Evolutionary conservation across 2,113 vertebrate species (phyloP).

Genomic region (Coturnix japonica): DNA sequence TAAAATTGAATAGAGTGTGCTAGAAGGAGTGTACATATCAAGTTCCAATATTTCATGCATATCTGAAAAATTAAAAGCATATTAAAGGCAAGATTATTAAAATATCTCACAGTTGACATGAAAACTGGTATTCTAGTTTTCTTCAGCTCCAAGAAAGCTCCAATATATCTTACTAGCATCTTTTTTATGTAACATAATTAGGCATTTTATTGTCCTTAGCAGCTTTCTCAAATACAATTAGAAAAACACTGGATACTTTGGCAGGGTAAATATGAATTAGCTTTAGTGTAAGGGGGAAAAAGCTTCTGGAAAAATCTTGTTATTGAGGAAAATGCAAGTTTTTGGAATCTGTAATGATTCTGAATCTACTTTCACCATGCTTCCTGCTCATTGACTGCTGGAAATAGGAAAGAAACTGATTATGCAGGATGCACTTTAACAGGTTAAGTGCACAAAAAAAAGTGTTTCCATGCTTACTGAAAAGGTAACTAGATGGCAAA

Average conservation of each 20-base stretch:
- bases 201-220: background rate
- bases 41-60: background rate
- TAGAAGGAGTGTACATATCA: background rate
- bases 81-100: background rate
- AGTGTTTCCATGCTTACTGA: background rate
- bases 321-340: background rate
- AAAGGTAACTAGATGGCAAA: background rate
- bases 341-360: background rate
- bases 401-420: background rate
- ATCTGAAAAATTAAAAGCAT: background rate
- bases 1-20: background rate
- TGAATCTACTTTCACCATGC: background rate
- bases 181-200: background rate
- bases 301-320: background rate
- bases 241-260: background rate
- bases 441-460: background rate
- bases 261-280: background rate
- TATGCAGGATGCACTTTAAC: rapidly evolving
- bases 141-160: background rate
- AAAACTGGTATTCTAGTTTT: background rate
- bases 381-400: background rate
- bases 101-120: background rate
- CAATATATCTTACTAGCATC: background rate
- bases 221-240: background rate
- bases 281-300: background rate